Evolutionary conservation across 2,113 vertebrate species (phyloP).

Genomic region (Phasianus colchicus): DNA sequence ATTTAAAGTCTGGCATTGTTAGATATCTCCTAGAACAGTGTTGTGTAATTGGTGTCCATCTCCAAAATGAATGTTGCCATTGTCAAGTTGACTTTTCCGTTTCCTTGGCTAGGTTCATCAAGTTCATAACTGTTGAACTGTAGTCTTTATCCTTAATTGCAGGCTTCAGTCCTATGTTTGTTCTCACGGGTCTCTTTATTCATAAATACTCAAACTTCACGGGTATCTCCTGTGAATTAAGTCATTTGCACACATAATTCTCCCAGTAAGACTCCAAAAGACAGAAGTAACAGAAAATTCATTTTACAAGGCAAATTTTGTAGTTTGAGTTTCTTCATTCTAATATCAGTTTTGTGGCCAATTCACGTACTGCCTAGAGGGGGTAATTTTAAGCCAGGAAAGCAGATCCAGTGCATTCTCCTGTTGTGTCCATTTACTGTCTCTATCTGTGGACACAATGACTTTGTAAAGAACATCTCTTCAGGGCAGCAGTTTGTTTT

Average conservation of each 20-base stretch:
- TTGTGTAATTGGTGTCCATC: not conserved
- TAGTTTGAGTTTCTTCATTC: not conserved
- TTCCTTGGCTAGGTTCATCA: not conserved
- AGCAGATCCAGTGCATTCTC: not conserved
- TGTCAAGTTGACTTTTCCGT: not conserved
- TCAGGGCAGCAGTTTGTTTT: not conserved
- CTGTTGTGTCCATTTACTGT: not conserved
- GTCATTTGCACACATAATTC: not conserved
- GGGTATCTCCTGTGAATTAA: not conserved
- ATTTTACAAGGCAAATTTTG: constrained; percentile 34
- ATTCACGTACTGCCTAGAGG: not conserved
- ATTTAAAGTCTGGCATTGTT: not conserved
- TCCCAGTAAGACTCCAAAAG: not conserved
- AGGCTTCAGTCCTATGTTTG: not conserved
- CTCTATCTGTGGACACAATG: constrained; percentile 8
- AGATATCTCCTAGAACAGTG: not conserved
- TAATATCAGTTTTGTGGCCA: constrained; percentile 42
- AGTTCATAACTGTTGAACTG: not conserved
- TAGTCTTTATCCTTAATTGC: not conserved
- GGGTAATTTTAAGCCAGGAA: not conserved
- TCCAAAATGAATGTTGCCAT: not conserved
- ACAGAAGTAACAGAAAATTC: not conserved
- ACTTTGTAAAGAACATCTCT: constrained; percentile 28
- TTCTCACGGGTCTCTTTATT: not conserved
- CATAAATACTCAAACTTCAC: not conserved